These are phyloP conservation scores for Telmatochromis brachygnathus DNA, from an alignment of 2,113 vertebrate genomes.

Conservation along the genomic window DNA sequence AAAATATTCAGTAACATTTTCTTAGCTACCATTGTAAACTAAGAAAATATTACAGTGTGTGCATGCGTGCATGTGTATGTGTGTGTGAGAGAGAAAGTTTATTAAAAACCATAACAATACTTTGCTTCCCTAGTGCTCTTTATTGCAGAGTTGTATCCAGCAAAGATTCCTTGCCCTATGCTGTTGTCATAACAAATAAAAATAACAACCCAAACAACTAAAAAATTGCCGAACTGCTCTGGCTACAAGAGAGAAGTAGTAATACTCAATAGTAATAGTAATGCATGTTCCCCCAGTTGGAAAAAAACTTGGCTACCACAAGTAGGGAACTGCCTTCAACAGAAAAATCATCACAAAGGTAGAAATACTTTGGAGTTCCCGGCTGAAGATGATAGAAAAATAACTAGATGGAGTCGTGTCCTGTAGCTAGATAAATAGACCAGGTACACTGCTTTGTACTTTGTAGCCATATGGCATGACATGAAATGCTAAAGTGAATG, in stretches of 20 bases:
- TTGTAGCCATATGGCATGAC: not conserved
- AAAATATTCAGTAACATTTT: not conserved
- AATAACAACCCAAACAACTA: not conserved
- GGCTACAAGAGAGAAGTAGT: not conserved
- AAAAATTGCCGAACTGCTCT: not conserved
- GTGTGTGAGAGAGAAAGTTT: accelerated
- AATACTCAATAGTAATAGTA: not conserved
- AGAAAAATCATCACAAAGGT: not conserved
- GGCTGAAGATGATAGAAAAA: not conserved
- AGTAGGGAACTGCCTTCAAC: not conserved
- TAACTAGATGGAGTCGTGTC: not conserved
- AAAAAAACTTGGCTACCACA: not conserved
- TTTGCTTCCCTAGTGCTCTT: not conserved
- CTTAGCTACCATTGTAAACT: not conserved
- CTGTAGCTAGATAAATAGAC: not conserved
- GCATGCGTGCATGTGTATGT: not conserved
- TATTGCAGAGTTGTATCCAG: not conserved
- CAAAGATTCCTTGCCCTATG: not conserved
- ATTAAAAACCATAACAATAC: not conserved
- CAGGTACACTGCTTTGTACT: not conserved
- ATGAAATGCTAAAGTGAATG: not conserved
- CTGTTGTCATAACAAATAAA: not conserved
- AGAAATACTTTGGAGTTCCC: not conserved
- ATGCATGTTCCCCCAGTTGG: not conserved
- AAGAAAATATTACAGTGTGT: not conserved